Evolutionary conservation across 2,888 invertebrate genomes (phyloP), one percentile per base, ranked within the genome.

Genomic region (Cephalotes varians): DNA sequence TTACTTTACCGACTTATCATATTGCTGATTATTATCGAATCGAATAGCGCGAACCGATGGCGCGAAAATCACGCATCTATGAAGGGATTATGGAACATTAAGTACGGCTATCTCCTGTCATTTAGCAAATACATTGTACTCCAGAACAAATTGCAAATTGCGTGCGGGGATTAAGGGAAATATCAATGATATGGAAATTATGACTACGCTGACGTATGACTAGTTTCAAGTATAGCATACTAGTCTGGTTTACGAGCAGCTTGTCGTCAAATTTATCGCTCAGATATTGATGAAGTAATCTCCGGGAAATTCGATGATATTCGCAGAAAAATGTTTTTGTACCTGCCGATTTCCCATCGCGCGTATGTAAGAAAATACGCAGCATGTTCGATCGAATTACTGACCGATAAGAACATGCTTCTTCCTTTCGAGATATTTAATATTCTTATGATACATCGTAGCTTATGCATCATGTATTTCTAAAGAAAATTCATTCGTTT

Each of bases 321-420:
- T 18, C 5, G 9, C 56, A 67, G 56, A 21, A 44, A 64, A 86
- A 49, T 56, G 71, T 80, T 69, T 82, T 79, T 51, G 34, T 10
- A 31, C 34, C 31, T 34, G 56, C 25, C 34, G 40, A 56, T 73
- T 62, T 67, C 47, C n/a, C 10, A 60, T 12, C 31, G 67, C 3
- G 69, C 72, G 56, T 79, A 85, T 67, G 60, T 71, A 54, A 49
- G 58, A 79, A 79, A 81, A 58, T 67, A 73, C 77, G 64, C 49
- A 67, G 69, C n/a, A 51, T 31, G n/a, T 37, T 7, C 28, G 81
- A 81, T 84, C 58, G 71, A 81, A 82, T 88, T 88, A 77, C 82
- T 47, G 28, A 7, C 37, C 37, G 54, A 79, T 84, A 64, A 86
- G 85, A 84, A 88, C 1, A 34, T 25, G 10, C 9, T 37, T 40